Percentiles rank a stretch among this genome's conserved stretches.
Conservation (phyloP, 2,797 vertebrate genomes). For the Melanogrammus aeglefinus region DNA sequence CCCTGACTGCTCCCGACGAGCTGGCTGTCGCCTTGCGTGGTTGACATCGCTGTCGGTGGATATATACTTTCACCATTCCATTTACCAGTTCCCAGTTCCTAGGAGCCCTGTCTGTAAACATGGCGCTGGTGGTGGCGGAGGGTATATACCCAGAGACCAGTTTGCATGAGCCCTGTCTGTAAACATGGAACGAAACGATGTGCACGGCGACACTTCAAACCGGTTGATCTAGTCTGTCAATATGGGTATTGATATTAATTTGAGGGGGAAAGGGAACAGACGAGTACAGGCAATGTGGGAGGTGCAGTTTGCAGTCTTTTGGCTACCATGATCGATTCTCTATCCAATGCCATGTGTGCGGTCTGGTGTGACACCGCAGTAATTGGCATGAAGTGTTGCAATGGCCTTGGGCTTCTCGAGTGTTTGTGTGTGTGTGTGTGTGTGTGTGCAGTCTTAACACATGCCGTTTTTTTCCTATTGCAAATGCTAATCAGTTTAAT, state of each 20-base stretch:
- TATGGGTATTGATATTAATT: background rate
- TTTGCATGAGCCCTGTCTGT: background rate
- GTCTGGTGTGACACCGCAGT: background rate
- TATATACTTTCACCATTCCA: too few relatives aligned
- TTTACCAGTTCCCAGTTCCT: too few relatives aligned
- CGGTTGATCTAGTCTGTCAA: background rate
- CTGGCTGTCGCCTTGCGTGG: too few relatives aligned
- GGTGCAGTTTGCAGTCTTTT: background rate
- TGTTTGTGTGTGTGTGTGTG: background rate
- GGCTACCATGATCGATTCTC: background rate
- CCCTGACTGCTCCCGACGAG: too few relatives aligned
- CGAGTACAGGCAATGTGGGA: background rate
- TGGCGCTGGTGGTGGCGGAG: constrained; percentile 75
- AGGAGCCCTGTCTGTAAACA: too few relatives aligned
- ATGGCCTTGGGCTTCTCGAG: background rate
- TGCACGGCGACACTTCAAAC: background rate
- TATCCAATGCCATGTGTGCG: background rate
- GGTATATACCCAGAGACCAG: constrained; percentile 62
- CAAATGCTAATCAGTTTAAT: background rate
- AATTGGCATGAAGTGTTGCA: background rate
- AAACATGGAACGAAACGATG: background rate
- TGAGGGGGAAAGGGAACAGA: background rate
- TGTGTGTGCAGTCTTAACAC: background rate
- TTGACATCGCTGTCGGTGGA: too few relatives aligned
- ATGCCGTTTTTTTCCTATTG: too few relatives aligned